These are phyloP conservation scores for Megalops atlanticus DNA, from an alignment of 2,113 vertebrate species.

Conservation along the genomic window DNA sequence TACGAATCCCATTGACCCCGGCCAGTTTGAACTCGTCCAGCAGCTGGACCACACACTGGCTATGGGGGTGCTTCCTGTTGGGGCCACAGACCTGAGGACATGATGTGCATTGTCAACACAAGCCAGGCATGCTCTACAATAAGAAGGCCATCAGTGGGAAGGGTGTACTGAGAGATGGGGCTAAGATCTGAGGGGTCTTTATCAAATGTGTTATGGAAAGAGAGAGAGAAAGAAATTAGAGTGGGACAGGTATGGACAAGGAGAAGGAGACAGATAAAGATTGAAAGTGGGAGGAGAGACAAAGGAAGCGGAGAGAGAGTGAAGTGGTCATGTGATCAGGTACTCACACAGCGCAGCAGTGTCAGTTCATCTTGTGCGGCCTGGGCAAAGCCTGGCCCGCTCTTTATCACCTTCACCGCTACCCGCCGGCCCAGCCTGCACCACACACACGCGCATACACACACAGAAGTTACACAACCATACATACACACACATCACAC, in stretches of 20 bases:
- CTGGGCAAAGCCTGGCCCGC: conserved; percentile 73
- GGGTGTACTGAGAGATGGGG: too few relatives aligned
- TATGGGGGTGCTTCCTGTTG: conserved; percentile 65
- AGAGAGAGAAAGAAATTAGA: too few relatives aligned
- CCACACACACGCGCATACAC: conserved; percentile 30
- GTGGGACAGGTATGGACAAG: neutral
- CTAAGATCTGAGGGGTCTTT: too few relatives aligned
- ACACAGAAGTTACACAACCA: neutral
- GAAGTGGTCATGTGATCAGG: neutral
- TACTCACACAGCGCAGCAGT: conserved; percentile 76
- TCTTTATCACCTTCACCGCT: conserved; percentile 82
- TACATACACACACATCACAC: conserved; percentile 31
- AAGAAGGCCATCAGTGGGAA: too few relatives aligned
- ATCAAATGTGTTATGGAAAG: too few relatives aligned
- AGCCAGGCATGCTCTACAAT: neutral
- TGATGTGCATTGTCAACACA: neutral
- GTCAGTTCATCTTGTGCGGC: conserved; percentile 76
- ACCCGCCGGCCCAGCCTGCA: conserved; percentile 61
- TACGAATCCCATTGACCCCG: conserved; percentile 80
- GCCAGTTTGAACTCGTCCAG: conserved; percentile 82
- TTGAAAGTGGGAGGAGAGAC: neutral
- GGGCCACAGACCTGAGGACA: conserved; percentile 68
- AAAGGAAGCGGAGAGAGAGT: neutral
- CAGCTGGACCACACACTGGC: conserved; percentile 69
- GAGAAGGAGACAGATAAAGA: neutral